A percentile compares a stretch with the other conserved stretches of the same genome.
These are phyloP conservation scores for Peromyscus leucopus DNA, from an alignment of 2,113 vertebrate species.

Conservation along the genomic window DNA sequence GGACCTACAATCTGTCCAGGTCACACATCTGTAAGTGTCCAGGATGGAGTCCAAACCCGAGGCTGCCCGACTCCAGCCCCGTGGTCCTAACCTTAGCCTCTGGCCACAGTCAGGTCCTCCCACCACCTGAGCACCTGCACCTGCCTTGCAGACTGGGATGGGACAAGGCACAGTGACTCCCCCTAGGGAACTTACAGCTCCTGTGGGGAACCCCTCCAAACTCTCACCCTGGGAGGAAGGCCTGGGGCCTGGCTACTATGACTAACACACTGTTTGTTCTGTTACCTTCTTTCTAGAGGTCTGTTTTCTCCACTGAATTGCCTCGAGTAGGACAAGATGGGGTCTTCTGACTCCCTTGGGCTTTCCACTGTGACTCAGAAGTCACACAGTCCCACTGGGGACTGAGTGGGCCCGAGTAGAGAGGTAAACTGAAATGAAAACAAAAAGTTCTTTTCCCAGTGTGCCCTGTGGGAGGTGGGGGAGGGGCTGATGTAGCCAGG, in stretches of 20 bases:
- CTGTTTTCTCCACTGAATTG: slow-evolving; percentile 24
- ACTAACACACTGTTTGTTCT: neutral
- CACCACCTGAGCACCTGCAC: neutral
- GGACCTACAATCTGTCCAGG: neutral
- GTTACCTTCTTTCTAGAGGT: neutral
- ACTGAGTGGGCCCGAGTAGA: slow-evolving; percentile 2
- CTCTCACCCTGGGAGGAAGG: neutral
- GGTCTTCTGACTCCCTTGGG: slow-evolving; percentile 20
- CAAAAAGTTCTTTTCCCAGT: slow-evolving; percentile 16
- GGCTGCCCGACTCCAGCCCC: neutral
- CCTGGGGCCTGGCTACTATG: neutral
- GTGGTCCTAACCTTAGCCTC: neutral
- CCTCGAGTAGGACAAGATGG: neutral
- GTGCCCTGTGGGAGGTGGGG: neutral
- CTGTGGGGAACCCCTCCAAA: neutral
- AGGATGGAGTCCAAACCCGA: neutral
- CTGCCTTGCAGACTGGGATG: neutral
- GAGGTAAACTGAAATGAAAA: slow-evolving; percentile 22
- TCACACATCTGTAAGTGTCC: neutral
- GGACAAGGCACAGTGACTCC: neutral
- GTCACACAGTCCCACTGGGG: neutral
- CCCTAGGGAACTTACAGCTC: neutral
- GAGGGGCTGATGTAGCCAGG: neutral
- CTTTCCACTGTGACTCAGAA: slow-evolving; percentile 1
- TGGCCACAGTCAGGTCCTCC: neutral